Evolutionary conservation across 1,140 invertebrate genomes (phyloP).

Genomic region (Schlechtendalia chinensis): DNA sequence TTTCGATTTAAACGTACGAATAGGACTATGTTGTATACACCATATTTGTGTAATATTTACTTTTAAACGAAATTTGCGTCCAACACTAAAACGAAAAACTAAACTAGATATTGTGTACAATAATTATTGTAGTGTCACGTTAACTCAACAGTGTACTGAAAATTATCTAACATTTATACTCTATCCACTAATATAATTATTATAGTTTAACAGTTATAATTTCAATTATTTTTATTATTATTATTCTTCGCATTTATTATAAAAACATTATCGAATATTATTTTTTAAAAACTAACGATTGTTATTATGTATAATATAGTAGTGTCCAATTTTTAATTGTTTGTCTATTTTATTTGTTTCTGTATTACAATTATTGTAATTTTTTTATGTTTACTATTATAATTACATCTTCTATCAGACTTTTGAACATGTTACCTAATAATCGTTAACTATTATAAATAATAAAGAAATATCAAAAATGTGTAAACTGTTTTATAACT

Average conservation of each 20-base stretch:
- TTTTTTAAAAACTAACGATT: not conserved
- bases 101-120: not conserved
- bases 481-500: no score
- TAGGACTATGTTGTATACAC: no score
- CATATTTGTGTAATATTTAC: no score
- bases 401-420: conserved; percentile 42
- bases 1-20: no score
- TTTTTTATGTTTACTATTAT: conserved; percentile 24
- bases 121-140: not conserved
- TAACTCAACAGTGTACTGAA: not conserved
- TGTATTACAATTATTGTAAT: not conserved
- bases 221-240: conserved; percentile 7
- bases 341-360: conserved; percentile 38
- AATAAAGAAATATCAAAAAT: conserved; percentile 18
- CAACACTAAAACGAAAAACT: no score
- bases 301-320: conserved; percentile 14
- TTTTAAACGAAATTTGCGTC: not conserved
- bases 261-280: conserved; percentile 13
- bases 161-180: not conserved
- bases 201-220: conserved; percentile 21
- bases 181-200: not conserved
- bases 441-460: conserved; percentile 47
- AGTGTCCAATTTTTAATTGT: conserved; percentile 29
- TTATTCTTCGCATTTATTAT: conserved; percentile 5
- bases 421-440: conserved; percentile 48